A percentile compares a stretch with the other conserved stretches of the same genome.
Evolutionary conservation across 2,113 vertebrate species (phyloP).

Genomic region (Herpailurus yagouaroundi): DNA sequence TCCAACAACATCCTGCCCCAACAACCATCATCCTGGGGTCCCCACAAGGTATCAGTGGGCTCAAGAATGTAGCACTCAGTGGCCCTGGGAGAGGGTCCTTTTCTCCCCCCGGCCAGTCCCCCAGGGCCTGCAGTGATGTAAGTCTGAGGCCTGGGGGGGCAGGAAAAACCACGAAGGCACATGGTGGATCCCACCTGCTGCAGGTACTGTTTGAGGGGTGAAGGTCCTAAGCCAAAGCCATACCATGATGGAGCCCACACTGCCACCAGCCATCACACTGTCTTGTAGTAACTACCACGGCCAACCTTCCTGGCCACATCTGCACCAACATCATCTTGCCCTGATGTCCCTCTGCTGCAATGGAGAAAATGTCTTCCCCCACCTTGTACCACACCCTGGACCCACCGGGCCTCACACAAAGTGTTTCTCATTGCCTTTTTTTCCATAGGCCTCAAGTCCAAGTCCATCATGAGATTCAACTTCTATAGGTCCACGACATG

Average conservation of each 20-base stretch:
- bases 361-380: not conserved
- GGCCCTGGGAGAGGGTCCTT: not conserved
- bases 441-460: not conserved
- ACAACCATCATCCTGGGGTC: not conserved
- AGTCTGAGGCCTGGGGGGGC: too few relatives aligned
- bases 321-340: not conserved
- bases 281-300: not conserved
- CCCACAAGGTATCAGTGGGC: not conserved
- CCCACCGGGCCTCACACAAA: not conserved
- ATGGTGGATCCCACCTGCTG: rapidly evolving
- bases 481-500: not conserved
- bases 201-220: not conserved
- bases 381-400: not conserved
- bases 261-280: not conserved
- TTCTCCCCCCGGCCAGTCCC: not conserved
- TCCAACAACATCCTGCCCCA: not conserved
- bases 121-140: not conserved
- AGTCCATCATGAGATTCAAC: not conserved
- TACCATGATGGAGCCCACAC: not conserved
- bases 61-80: not conserved
- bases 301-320: not conserved
- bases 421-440: not conserved
- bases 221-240: not conserved
- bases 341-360: not conserved
- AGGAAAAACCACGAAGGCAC: not conserved